Base-by-base conservation (phyloP, 64 coral and sea anemone species). In the Pocillopora verrucosa region DNA sequence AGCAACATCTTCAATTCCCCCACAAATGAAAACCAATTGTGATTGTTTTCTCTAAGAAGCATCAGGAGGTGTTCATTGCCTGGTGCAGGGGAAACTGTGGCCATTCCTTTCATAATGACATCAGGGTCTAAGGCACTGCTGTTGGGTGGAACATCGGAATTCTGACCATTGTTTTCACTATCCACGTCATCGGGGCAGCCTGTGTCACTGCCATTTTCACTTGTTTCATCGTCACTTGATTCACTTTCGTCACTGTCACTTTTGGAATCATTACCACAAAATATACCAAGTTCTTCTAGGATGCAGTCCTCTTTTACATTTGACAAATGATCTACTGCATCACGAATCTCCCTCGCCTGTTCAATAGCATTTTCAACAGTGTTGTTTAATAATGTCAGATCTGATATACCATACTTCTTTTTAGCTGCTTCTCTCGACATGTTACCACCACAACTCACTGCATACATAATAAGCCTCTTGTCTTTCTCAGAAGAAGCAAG, bases 21-120 rank as follows among this genome's bases (percentile, higher is more conserved):
- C 78, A 78, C 74, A 94, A 94, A 90, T 57, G 74, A 60, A 80
- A 90, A 90, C 93, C 93, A 90, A 68, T 94, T 94, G 38, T 87
- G 65, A 9, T 80, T 57, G 59, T 87, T 94, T 30, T 84, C 75
- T 78, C 92, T 51, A 60, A 78, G 58, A 37, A 78, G 65, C 17
- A 65, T 51, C 34, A 78, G 24, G 60, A 75, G 38, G 17, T 61
- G 30, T 58, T 67, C 75, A 83, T 77, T 67, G 76, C 77, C 12
- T 69, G 83, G 51, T 87, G 60, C 58, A 58, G 76, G 76, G 20
- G 56, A 22, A 20, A 78, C 76, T 58, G 58, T 78, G 37, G 74
- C 74, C 37, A 78, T 56, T 20, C 22, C 58, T 69, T 38, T 87
- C 69, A 70, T 76, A 34, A 86, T 92, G 78, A 30, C 60, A 20